phyloP scores from a whole-genome alignment of 35 echinoderm and acorn worm species.

The Chiridota heheva region DNA sequence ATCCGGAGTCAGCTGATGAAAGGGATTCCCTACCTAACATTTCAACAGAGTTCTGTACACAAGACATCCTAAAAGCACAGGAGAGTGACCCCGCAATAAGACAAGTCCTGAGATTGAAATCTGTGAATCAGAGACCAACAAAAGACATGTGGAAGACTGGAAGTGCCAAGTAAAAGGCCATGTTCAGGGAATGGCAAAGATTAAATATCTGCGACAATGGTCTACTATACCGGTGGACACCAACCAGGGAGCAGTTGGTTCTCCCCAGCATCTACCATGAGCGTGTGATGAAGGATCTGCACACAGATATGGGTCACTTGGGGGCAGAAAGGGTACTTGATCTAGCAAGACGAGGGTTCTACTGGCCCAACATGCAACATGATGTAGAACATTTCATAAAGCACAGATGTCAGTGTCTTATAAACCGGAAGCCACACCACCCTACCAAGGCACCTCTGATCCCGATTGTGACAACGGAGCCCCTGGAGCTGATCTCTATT shows the following conservation, averaged over 20 bases:
- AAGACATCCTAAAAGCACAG: conserved; percentile 19
- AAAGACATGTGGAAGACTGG: too few relatives aligned
- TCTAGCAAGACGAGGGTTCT: conserved; percentile 45
- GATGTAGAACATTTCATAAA: conserved; percentile 39
- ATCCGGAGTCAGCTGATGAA: background rate
- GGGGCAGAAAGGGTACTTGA: conserved; percentile 37
- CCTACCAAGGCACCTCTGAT: too few relatives aligned
- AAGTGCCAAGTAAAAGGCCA: too few relatives aligned
- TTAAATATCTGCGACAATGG: conserved; percentile 49
- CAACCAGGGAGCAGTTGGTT: conserved; percentile 30
- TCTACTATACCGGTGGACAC: conserved; percentile 33
- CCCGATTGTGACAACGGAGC: conserved; percentile 19
- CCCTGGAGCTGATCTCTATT: conserved; percentile 45
- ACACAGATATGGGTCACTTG: conserved; percentile 62
- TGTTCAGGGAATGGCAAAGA: conserved; percentile 55
- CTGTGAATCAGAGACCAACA: too few relatives aligned
- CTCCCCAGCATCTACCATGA: conserved; percentile 16
- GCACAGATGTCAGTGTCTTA: background rate
- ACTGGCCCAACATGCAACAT: conserved; percentile 50
- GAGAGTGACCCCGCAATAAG: too few relatives aligned
- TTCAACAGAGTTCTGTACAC: background rate
- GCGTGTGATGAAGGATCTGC: conserved; percentile 33
- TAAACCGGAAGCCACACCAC: background rate
- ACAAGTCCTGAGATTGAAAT: too few relatives aligned
- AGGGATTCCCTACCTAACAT: background rate